phyloP scores from a whole-genome alignment of 2,888 invertebrate species.

The Clostera curtula region DNA sequence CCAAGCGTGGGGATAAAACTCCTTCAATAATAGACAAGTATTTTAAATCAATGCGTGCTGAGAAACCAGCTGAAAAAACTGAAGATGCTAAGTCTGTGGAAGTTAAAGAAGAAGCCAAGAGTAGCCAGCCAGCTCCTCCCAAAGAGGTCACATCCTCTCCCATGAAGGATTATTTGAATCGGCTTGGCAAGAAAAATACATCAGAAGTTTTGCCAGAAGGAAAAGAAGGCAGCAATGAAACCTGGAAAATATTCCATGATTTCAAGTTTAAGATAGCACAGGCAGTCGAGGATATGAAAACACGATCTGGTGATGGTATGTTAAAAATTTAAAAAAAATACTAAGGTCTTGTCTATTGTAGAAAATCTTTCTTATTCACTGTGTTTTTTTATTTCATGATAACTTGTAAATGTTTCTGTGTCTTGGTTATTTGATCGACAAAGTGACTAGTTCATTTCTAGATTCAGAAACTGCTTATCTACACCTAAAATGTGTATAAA shows the following conservation, averaged over 20 bases:
- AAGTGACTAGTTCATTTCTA: too few relatives aligned
- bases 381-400: too few relatives aligned
- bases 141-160: constrained; percentile 66
- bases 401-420: too few relatives aligned
- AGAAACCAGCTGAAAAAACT: constrained; percentile 45
- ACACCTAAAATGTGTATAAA: too few relatives aligned
- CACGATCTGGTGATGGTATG: constrained; percentile 77
- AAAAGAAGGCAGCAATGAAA: constrained; percentile 70
- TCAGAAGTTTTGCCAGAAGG: constrained; percentile 68
- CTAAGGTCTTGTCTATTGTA: too few relatives aligned
- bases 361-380: too few relatives aligned
- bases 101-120: constrained; percentile 39
- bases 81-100: constrained; percentile 43
- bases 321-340: too few relatives aligned
- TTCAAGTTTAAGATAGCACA: constrained; percentile 84
- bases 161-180: constrained; percentile 73
- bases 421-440: too few relatives aligned
- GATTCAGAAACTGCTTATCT: too few relatives aligned
- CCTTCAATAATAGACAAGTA: constrained; percentile 68
- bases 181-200: constrained; percentile 78
- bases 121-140: constrained; percentile 26
- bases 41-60: constrained; percentile 58
- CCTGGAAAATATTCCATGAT: constrained; percentile 83
- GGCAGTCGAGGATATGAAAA: constrained; percentile 85
- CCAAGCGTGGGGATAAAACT: constrained; percentile 60